These are phyloP conservation scores for Gallinago jamesoni DNA, from an alignment of 2,113 vertebrate species.

Conservation along the genomic window DNA sequence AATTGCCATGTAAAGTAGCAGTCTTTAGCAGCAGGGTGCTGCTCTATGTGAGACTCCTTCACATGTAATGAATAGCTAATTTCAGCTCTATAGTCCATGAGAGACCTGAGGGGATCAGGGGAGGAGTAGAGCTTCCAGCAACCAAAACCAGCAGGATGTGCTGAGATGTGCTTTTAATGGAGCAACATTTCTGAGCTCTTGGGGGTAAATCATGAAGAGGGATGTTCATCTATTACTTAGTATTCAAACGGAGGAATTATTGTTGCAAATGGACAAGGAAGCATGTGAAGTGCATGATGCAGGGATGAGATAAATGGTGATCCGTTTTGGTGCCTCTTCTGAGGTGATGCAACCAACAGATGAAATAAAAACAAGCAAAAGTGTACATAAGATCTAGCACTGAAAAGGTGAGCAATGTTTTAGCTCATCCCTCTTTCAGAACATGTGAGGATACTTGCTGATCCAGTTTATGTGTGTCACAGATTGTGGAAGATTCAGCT, in stretches of 20 bases:
- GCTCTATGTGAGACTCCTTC: conserved; percentile 63
- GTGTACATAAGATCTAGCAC: not conserved
- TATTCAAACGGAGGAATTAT: conserved; percentile 58
- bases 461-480: not conserved
- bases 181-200: conserved; percentile 62
- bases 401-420: not conserved
- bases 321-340: not conserved
- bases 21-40: conserved; percentile 67
- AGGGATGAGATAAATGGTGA: not conserved
- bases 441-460: not conserved
- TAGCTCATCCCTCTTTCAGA: not conserved
- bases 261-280: not conserved
- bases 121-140: conserved; percentile 37
- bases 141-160: conserved; percentile 53
- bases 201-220: conserved; percentile 46
- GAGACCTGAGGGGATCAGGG: conserved; percentile 2
- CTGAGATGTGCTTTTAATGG: conserved; percentile 69
- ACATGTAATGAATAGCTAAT: conserved; percentile 79
- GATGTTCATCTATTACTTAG: conserved; percentile 36
- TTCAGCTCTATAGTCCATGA: conserved; percentile 62
- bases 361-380: not conserved
- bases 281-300: not conserved
- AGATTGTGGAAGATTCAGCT: not conserved
- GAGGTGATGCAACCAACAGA: not conserved
- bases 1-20: conserved; percentile 71